These are phyloP conservation scores for Girardia tigrina DNA, from an alignment of 2,888 invertebrate species.

Conservation along the genomic window DNA sequence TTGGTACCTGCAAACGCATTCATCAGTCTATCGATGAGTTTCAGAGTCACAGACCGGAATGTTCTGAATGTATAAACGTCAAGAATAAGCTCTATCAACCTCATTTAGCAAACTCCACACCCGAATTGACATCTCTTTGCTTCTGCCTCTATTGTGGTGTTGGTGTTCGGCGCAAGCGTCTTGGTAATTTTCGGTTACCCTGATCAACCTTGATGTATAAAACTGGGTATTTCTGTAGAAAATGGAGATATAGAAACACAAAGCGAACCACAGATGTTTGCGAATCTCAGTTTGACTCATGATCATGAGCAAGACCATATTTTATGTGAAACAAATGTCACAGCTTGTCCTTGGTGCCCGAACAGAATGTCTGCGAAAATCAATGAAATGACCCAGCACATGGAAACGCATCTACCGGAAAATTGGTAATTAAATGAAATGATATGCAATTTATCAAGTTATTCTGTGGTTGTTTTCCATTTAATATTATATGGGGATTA, in stretches of 20 bases:
- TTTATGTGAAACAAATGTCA: background rate
- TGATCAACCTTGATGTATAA: background rate
- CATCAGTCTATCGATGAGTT: background rate
- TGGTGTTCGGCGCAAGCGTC: background rate
- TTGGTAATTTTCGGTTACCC: background rate
- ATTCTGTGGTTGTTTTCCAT: too few relatives aligned
- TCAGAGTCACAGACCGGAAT: background rate
- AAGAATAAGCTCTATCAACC: background rate
- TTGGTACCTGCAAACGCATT: slow-evolving; percentile 3
- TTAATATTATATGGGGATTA: too few relatives aligned
- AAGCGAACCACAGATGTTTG: background rate
- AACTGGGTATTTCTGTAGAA: background rate
- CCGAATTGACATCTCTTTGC: background rate
- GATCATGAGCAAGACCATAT: background rate
- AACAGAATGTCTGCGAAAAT: background rate
- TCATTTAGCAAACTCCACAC: background rate
- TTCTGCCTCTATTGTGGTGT: slow-evolving; percentile 21
- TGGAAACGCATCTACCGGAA: background rate
- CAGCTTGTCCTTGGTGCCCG: background rate
- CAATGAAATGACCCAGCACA: background rate
- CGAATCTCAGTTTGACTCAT: background rate
- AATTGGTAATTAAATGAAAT: background rate
- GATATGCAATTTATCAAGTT: too few relatives aligned
- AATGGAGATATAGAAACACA: background rate
- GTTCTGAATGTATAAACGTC: background rate